These are phyloP conservation scores for Lepidochitona cinerea DNA, from an alignment of 2,888 invertebrate species.

Conservation along the genomic window DNA sequence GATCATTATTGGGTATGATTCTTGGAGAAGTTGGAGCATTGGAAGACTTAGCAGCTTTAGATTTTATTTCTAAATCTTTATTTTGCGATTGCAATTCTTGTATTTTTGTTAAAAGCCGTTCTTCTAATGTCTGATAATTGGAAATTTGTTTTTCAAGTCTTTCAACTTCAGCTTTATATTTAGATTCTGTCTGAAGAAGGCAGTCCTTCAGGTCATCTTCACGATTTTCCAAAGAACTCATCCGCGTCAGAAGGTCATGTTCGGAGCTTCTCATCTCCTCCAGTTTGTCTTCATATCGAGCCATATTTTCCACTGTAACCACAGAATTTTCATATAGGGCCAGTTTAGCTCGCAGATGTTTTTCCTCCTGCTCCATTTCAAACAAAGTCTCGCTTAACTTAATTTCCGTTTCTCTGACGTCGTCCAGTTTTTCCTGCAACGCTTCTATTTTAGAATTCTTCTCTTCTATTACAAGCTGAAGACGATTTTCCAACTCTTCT, in stretches of 20 bases:
- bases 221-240: slow-evolving; percentile 53
- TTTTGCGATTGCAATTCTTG: slow-evolving; percentile 17
- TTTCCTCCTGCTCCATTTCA: slow-evolving; percentile 55
- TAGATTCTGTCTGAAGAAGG: slow-evolving; percentile 32
- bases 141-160: slow-evolving; percentile 1
- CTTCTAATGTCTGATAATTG: slow-evolving; percentile 32
- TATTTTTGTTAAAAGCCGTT: slow-evolving; percentile 31
- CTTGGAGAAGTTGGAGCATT: not conserved
- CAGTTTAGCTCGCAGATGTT: slow-evolving; percentile 45
- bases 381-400: slow-evolving; percentile 53
- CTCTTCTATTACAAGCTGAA: slow-evolving; percentile 43
- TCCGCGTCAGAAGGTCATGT: slow-evolving; percentile 48
- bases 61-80: slow-evolving; percentile 18
- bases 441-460: slow-evolving; percentile 53
- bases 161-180: slow-evolving; percentile 21
- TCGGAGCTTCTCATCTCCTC: slow-evolving; percentile 48
- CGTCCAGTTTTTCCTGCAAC: slow-evolving; percentile 46
- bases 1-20: not conserved
- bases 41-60: not conserved
- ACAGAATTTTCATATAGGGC: slow-evolving; percentile 42
- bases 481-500: slow-evolving; percentile 46
- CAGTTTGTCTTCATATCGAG: slow-evolving; percentile 51
- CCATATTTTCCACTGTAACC: slow-evolving; percentile 45
- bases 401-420: slow-evolving; percentile 49
- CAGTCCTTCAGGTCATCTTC: slow-evolving; percentile 32